These are phyloP conservation scores for Lophura nycthemera DNA, from an alignment of 2,113 vertebrate species.

Conservation along the genomic window DNA sequence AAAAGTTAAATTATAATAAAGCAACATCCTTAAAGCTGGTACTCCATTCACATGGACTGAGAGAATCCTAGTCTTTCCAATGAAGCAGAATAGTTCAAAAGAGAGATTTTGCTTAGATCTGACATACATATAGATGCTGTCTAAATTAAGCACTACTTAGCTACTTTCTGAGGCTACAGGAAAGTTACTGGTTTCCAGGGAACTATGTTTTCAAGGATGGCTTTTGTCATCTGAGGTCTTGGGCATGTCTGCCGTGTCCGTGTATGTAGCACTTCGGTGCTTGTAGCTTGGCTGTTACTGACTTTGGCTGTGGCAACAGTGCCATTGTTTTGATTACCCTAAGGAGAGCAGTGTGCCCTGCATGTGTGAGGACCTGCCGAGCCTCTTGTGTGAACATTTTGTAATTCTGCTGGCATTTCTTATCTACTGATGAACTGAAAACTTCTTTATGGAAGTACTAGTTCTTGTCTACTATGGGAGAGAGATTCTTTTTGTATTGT, in stretches of 20 bases:
- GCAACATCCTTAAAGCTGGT: not conserved
- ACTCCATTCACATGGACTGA: not conserved
- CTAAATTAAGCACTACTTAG: not conserved
- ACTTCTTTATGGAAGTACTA: not conserved
- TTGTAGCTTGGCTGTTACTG: fast-evolving
- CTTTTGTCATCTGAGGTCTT: not conserved
- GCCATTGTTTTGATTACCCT: not conserved
- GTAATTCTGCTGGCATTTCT: not conserved
- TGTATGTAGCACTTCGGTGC: not conserved
- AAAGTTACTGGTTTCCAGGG: not conserved
- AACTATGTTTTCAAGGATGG: not conserved
- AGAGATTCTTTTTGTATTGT: not conserved
- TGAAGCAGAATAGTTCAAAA: not conserved
- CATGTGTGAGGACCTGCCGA: fast-evolving
- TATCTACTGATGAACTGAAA: not conserved
- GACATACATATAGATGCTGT: fast-evolving
- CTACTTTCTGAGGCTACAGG: not conserved
- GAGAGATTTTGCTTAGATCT: not conserved
- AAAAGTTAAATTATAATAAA: not conserved
- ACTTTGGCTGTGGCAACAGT: not conserved
- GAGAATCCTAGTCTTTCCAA: not conserved
- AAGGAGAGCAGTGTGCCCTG: not conserved
- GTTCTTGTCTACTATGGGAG: not conserved
- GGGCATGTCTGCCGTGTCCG: not conserved
- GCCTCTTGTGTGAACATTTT: not conserved